Evolutionary conservation across 2,113 vertebrate species (phyloP).

Genomic region (Phyllopteryx taeniolatus): DNA sequence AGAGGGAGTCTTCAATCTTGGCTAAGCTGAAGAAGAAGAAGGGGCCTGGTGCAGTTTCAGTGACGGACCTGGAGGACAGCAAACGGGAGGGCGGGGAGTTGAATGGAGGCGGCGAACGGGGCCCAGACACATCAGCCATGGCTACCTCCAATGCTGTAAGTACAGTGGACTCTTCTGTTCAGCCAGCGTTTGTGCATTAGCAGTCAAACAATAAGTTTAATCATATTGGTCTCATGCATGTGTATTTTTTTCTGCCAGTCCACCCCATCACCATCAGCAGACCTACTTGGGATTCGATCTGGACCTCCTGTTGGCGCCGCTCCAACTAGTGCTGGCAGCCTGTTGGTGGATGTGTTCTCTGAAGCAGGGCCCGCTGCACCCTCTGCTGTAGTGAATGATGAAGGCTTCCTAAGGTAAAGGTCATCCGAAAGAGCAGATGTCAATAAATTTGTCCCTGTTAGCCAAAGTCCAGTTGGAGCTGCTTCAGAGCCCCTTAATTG

Average conservation of each 20-base stretch:
- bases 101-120: constrained; percentile 80
- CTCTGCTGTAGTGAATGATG: constrained; percentile 77
- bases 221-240: not conserved
- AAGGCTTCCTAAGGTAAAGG: constrained; percentile 86
- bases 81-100: constrained; percentile 83
- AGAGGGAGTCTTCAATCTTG: constrained; percentile 88
- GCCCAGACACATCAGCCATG: constrained; percentile 61
- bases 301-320: constrained; percentile 65
- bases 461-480: constrained; percentile 33
- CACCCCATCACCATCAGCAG: constrained; percentile 87
- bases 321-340: constrained; percentile 72
- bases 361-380: constrained; percentile 74
- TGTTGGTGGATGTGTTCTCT: constrained; percentile 89
- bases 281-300: constrained; percentile 84
- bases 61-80: constrained; percentile 81
- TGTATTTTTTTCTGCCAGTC: constrained; percentile 71
- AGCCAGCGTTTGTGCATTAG: not conserved
- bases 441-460: not conserved
- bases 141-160: constrained; percentile 83
- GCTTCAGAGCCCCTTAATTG: not conserved
- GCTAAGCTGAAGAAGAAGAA: constrained; percentile 94
- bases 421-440: constrained; percentile 1
- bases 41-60: constrained; percentile 80
- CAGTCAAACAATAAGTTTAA: not conserved
- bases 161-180: not conserved